Conservation (phyloP, 1,140 invertebrate genomes). For the Drosophila sucinea region DNA sequence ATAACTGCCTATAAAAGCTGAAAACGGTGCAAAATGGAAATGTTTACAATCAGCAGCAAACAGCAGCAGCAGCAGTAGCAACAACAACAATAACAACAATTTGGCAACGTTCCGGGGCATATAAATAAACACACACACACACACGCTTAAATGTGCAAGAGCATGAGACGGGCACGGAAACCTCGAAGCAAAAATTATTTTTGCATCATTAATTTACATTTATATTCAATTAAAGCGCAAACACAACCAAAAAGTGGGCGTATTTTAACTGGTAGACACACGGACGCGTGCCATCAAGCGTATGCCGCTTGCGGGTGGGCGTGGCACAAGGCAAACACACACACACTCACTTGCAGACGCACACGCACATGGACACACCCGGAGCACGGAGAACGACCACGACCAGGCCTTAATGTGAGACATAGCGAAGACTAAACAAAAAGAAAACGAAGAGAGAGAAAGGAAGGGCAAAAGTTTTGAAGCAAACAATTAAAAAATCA, state of each 20-base stretch:
- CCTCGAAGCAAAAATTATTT: constrained; percentile 80
- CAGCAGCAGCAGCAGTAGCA: constrained; percentile 38
- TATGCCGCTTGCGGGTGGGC: constrained; percentile 52
- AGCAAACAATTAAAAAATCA: constrained; percentile 46
- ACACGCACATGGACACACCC: neutral
- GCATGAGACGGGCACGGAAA: constrained; percentile 46
- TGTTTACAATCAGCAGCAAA: constrained; percentile 59
- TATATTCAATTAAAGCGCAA: constrained; percentile 81
- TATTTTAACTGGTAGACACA: constrained; percentile 24
- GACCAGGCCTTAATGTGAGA: neutral
- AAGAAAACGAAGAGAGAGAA: constrained; percentile 1
- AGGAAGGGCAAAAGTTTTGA: constrained; percentile 32
- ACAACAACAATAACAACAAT: constrained; percentile 36
- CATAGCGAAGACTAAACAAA: neutral
- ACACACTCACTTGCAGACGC: neutral
- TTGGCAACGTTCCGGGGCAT: constrained; percentile 34
- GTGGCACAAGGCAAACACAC: constrained; percentile 29
- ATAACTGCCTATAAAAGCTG: constrained; percentile 62
- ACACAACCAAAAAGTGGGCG: constrained; percentile 51
- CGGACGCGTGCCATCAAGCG: constrained; percentile 38
- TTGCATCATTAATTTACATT: constrained; percentile 82
- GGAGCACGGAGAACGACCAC: constrained; percentile 5
- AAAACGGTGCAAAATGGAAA: constrained; percentile 70
- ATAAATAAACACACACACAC: constrained; percentile 39
- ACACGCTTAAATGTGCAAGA: constrained; percentile 18